phyloP scores from a whole-genome alignment of 2,113 vertebrate genomes.

The Callipepla squamata region DNA sequence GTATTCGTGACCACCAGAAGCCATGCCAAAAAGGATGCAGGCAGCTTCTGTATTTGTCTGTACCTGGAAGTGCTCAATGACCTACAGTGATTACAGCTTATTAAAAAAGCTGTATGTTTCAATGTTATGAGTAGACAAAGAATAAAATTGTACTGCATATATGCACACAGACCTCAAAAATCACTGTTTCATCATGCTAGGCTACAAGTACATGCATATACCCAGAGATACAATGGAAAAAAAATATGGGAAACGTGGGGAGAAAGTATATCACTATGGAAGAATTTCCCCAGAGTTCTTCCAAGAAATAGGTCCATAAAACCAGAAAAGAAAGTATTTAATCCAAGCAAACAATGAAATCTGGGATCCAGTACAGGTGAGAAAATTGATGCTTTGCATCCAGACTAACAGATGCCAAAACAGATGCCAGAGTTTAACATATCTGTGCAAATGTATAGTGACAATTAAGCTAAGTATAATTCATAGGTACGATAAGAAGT shows the following conservation, averaged over 20 bases:
- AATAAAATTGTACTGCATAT: neutral
- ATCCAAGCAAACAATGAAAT: neutral
- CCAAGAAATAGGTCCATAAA: neutral
- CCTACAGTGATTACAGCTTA: neutral
- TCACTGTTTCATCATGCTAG: neutral
- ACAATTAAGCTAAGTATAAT: neutral
- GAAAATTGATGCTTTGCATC: neutral
- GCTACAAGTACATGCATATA: neutral
- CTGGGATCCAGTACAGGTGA: neutral
- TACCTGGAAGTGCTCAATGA: neutral
- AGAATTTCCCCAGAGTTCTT: neutral
- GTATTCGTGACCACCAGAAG: neutral
- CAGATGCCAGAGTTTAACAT: neutral
- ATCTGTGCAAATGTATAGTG: neutral
- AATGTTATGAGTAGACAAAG: neutral
- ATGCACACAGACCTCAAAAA: neutral
- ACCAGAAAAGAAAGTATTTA: too few relatives aligned
- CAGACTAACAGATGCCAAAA: neutral
- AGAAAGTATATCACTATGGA: neutral
- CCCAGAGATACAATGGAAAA: neutral
- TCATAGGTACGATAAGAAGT: neutral
- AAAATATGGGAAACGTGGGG: neutral
- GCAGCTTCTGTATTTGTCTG: neutral
- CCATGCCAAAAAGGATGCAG: neutral
- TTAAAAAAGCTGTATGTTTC: neutral